Conservation (phyloP, 2,888 invertebrate species). For the Thyatira batis region DNA sequence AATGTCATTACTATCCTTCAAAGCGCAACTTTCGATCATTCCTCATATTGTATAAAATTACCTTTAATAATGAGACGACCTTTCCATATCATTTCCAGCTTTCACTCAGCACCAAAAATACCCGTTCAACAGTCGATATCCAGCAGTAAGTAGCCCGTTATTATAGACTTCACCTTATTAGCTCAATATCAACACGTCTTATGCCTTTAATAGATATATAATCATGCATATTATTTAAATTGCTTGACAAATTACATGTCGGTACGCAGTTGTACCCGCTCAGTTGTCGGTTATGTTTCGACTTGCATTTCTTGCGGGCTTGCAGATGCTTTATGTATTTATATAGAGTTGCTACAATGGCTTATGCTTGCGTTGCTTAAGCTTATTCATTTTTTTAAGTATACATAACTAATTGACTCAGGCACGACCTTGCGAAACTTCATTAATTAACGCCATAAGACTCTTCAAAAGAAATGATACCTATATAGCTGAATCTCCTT, state of each 20-base stretch:
- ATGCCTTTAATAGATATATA: slow-evolving; percentile 78
- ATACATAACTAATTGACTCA: too few relatives aligned
- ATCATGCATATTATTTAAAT: slow-evolving; percentile 81
- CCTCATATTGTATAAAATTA: neutral
- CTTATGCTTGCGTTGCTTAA: too few relatives aligned
- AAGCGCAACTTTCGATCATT: neutral
- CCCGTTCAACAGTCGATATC: slow-evolving; percentile 29
- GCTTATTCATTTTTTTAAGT: too few relatives aligned
- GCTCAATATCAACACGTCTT: slow-evolving; percentile 76
- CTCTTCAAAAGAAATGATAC: too few relatives aligned
- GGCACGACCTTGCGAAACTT: too few relatives aligned
- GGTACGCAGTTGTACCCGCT: slow-evolving; percentile 70
- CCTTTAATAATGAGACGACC: slow-evolving; percentile 13
- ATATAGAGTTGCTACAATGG: slow-evolving; percentile 45
- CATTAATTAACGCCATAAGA: too few relatives aligned
- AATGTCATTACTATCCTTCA: neutral
- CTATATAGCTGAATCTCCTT: too few relatives aligned
- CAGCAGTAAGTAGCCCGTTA: slow-evolving; percentile 29
- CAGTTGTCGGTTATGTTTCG: slow-evolving; percentile 73
- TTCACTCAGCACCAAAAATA: slow-evolving; percentile 47
- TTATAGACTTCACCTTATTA: slow-evolving; percentile 68
- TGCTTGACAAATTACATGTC: slow-evolving; percentile 78
- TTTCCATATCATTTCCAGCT: slow-evolving; percentile 32
- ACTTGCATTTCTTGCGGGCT: slow-evolving; percentile 69
- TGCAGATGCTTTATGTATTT: slow-evolving; percentile 43